Percentiles rank a stretch among this genome's conserved stretches.
These are phyloP conservation scores for Acanthaster planci DNA, from an alignment of 35 echinoderm and acorn worm genomes.

Conservation along the genomic window DNA sequence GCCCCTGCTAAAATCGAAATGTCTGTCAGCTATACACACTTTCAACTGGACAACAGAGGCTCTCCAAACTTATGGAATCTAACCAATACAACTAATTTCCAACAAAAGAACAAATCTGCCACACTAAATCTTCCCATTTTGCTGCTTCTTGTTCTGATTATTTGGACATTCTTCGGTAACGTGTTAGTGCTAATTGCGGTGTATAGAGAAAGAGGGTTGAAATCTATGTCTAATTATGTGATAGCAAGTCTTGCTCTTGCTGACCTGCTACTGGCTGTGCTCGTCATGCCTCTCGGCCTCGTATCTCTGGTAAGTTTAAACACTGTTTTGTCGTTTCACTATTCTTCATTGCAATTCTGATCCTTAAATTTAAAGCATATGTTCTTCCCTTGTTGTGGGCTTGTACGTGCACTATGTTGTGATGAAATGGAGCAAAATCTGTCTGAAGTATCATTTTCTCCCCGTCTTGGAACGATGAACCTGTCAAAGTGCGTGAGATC, in stretches of 20 bases:
- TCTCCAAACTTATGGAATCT: slow-evolving; percentile 6
- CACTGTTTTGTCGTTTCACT: not conserved
- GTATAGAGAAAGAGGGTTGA: slow-evolving; percentile 80
- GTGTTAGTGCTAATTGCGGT: slow-evolving; percentile 94
- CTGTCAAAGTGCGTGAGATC: too few species aligned
- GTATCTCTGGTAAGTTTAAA: slow-evolving; percentile 77
- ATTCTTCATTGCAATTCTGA: too few species aligned
- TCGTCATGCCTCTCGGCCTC: slow-evolving; percentile 88
- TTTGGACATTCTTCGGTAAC: slow-evolving; percentile 96
- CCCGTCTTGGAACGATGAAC: too few species aligned
- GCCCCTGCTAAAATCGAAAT: not conserved
- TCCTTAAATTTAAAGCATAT: too few species aligned
- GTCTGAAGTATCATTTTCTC: too few species aligned
- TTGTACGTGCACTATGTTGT: too few species aligned
- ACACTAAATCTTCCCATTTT: slow-evolving; percentile 48
- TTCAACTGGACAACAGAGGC: not conserved
- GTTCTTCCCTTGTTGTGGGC: too few species aligned
- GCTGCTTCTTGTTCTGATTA: slow-evolving; percentile 66
- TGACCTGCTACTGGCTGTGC: slow-evolving; percentile 74
- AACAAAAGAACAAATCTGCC: not conserved
- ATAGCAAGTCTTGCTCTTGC: slow-evolving; percentile 89
- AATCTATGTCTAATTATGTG: slow-evolving; percentile 99
- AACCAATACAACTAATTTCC: not conserved
- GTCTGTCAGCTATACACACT: not conserved
- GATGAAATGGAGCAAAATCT: too few species aligned